These are phyloP conservation scores for Spilosoma lubricipeda DNA, from an alignment of 2,888 invertebrate genomes.

Conservation along the genomic window DNA sequence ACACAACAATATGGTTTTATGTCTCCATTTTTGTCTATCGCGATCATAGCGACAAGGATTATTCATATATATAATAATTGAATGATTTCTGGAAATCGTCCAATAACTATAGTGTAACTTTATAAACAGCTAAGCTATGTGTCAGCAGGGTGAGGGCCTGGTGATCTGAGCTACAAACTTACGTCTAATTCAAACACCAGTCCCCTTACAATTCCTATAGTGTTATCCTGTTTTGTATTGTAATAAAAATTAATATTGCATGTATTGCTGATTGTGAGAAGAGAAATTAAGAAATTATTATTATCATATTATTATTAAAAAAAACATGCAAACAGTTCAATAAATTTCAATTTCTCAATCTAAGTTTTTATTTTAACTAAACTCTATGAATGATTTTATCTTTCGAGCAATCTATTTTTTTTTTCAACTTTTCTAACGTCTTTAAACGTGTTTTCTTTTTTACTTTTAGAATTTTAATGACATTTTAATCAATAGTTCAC, in stretches of 20 bases:
- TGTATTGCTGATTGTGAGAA: too few species aligned
- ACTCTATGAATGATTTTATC: neutral
- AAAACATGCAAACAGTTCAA: neutral
- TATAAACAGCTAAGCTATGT: too few species aligned
- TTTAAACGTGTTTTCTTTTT: neutral
- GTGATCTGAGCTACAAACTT: too few species aligned
- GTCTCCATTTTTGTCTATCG: slow-evolving; percentile 56
- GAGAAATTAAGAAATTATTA: too few species aligned
- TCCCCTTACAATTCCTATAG: too few species aligned
- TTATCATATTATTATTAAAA: too few species aligned
- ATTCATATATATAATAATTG: slow-evolving; percentile 20
- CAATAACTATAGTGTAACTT: too few species aligned
- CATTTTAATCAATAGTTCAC: neutral
- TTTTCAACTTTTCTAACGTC: neutral
- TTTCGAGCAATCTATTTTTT: neutral
- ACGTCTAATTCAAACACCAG: too few species aligned
- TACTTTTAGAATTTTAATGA: too few species aligned
- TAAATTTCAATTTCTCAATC: neutral
- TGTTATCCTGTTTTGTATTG: too few species aligned
- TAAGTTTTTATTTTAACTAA: neutral
- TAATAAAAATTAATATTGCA: too few species aligned
- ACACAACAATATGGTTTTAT: slow-evolving; percentile 50
- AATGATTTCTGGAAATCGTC: slow-evolving; percentile 12
- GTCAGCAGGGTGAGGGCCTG: too few species aligned
- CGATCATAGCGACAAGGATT: slow-evolving; percentile 29